phyloP scores from a whole-genome alignment of 2,113 vertebrate species.

The Tyrannus savana region DNA sequence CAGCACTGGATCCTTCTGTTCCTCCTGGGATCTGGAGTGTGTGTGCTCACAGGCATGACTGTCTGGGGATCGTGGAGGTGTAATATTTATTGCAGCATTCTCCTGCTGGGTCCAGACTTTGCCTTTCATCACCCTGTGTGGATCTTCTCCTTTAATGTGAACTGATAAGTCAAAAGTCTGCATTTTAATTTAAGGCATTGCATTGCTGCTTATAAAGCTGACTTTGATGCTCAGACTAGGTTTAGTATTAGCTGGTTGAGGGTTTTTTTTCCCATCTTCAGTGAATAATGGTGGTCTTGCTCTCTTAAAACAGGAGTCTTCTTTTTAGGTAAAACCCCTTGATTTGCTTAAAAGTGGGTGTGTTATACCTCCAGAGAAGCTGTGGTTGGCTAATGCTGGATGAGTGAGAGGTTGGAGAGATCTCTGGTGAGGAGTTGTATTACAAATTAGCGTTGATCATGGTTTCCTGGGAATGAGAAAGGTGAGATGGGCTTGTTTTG shows the following conservation, averaged over 20 bases:
- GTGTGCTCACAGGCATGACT: background rate
- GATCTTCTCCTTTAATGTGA: background rate
- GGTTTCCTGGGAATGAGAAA: background rate
- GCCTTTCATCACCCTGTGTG: background rate
- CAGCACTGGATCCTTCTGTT: rapidly evolving
- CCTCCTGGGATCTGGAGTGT: background rate
- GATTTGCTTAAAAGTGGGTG: background rate
- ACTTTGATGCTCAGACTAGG: background rate
- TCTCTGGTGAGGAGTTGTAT: background rate
- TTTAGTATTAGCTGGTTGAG: background rate
- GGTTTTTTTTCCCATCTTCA: background rate
- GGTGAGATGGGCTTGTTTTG: background rate
- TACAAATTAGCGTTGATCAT: background rate
- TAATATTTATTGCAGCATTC: background rate
- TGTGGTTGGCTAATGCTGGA: background rate
- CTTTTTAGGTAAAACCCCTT: background rate
- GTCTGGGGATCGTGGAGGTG: background rate
- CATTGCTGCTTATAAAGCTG: background rate
- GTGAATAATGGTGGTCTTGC: background rate
- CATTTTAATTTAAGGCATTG: background rate
- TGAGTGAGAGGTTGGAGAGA: background rate
- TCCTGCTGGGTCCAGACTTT: background rate
- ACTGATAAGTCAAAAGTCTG: background rate
- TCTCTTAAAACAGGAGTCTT: background rate
- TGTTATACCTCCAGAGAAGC: background rate